phyloP scores from a whole-genome alignment of 2,888 invertebrate species.

The Pachymerium ferrugineum region DNA sequence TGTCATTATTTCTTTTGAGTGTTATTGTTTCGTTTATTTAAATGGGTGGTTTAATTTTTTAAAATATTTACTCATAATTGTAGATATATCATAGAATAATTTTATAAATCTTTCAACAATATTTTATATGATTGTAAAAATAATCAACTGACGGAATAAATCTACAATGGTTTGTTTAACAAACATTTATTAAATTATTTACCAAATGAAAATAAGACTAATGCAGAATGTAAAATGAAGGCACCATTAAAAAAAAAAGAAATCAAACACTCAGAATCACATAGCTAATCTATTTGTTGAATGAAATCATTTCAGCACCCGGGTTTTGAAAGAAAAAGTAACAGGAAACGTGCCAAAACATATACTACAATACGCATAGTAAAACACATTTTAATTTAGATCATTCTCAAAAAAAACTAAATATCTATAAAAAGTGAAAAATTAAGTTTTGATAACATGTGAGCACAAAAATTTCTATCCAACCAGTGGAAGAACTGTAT shows the following conservation, averaged over 20 bases:
- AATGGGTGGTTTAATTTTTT: not conserved
- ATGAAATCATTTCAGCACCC: not conserved
- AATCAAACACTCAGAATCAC: slow-evolving; percentile 5
- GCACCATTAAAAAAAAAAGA: not conserved
- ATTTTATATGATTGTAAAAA: not conserved
- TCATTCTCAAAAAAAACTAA: not conserved
- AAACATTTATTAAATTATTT: slow-evolving; percentile 7
- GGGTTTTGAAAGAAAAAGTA: not conserved
- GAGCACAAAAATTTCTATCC: not conserved
- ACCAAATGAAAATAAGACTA: not conserved
- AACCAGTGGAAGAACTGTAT: not conserved
- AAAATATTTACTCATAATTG: no score
- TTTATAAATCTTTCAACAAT: no score
- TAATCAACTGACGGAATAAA: not conserved
- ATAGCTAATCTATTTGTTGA: not conserved
- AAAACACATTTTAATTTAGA: slow-evolving; percentile 5
- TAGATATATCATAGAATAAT: no score
- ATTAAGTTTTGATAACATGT: not conserved
- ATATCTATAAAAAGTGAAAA: slow-evolving; percentile 20
- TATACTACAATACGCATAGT: not conserved
- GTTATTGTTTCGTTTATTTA: not conserved
- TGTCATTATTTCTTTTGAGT: not conserved
- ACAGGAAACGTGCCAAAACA: not conserved
- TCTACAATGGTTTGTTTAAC: not conserved
- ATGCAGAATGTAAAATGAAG: not conserved